These are phyloP conservation scores for Galerucella nymphaeae DNA, from an alignment of 2,888 invertebrate genomes.

Conservation along the genomic window DNA sequence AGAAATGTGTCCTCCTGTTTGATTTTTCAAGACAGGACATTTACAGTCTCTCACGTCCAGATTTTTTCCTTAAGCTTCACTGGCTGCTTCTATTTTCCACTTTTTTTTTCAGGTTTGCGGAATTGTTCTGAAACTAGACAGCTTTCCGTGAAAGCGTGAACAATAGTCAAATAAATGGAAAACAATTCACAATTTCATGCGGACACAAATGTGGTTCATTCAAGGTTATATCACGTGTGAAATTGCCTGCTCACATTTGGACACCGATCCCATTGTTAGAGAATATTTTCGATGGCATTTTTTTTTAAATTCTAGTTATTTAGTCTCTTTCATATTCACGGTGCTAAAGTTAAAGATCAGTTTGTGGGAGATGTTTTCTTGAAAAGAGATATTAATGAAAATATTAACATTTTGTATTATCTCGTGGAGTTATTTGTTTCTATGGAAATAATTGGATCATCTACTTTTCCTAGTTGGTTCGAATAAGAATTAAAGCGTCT, in stretches of 20 bases:
- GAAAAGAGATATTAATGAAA: too few relatives aligned
- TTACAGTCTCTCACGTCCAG: too few relatives aligned
- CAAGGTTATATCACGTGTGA: constrained; percentile 24
- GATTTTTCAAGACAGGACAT: neutral
- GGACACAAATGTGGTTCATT: constrained; percentile 29
- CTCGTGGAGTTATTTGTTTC: too few relatives aligned
- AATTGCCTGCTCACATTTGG: constrained; percentile 22
- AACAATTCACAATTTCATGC: constrained; percentile 31
- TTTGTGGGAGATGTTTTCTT: too few relatives aligned
- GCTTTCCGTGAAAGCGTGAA: neutral
- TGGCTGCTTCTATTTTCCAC: neutral
- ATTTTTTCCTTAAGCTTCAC: neutral
- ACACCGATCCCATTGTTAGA: constrained; percentile 13
- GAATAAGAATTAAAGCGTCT: too few relatives aligned
- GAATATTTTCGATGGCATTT: too few relatives aligned
- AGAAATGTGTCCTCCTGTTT: neutral
- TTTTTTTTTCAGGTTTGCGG: neutral
- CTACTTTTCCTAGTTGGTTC: too few relatives aligned
- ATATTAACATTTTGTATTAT: too few relatives aligned
- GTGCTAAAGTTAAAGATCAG: too few relatives aligned
- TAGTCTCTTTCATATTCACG: too few relatives aligned
- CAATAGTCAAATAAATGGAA: constrained; percentile 17
- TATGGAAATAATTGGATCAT: too few relatives aligned
- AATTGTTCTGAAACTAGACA: neutral
- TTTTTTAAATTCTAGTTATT: too few relatives aligned